These are phyloP conservation scores for Lysiphlebus fabarum DNA, from an alignment of 1,140 invertebrate species.

Conservation along the genomic window DNA sequence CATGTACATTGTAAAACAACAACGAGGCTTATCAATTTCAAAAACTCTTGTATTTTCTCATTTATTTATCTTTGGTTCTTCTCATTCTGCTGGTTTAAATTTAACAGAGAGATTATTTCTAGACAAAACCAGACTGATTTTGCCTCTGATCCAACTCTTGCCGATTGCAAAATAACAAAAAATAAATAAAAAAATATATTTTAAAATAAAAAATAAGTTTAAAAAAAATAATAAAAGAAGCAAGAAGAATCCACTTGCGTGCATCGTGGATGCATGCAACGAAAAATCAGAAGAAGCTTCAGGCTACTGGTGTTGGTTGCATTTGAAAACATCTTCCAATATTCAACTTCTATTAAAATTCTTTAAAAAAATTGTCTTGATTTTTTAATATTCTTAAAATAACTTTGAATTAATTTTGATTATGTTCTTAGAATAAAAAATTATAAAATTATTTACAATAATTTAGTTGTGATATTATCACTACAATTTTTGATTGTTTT, in stretches of 20 bases:
- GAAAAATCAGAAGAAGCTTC: constrained; percentile 45
- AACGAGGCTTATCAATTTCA: constrained; percentile 20
- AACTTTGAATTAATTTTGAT: no score
- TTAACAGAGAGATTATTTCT: no score
- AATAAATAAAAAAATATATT: constrained; percentile 1
- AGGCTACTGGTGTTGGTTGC: constrained; percentile 50
- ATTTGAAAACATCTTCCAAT: constrained; percentile 36
- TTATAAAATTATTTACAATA: no score
- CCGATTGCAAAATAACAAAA: no score
- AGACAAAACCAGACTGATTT: no score
- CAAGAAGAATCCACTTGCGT: constrained; percentile 7
- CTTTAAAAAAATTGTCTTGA: neutral
- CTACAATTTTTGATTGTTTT: no score
- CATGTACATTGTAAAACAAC: constrained; percentile 20
- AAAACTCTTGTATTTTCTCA: neutral
- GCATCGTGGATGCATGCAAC: constrained; percentile 5
- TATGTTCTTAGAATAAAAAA: no score
- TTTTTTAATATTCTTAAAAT: neutral
- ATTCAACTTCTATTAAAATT: constrained; percentile 10
- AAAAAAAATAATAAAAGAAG: constrained; percentile 12
- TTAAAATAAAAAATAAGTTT: neutral
- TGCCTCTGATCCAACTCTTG: no score
- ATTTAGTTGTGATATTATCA: no score
- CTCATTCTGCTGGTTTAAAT: no score
- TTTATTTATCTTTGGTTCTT: no score